A percentile compares a stretch with the other conserved stretches of the same genome.
Conservation (phyloP, 2,888 invertebrate species). For the Ophion ellenae region DNA sequence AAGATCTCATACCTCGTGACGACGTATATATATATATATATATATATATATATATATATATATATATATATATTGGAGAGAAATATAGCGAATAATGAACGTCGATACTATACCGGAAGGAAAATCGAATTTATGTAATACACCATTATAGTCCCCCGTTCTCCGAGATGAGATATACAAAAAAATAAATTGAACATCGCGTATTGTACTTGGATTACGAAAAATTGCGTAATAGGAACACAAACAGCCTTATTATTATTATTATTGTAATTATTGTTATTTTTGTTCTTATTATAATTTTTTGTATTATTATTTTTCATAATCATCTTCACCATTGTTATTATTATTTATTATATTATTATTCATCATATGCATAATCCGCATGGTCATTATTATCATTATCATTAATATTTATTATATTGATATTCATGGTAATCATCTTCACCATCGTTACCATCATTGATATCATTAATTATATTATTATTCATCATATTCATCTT, state of each 20-base stretch:
- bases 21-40: constrained; percentile 1
- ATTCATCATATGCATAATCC: background rate
- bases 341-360: background rate
- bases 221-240: constrained; percentile 25
- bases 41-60: background rate
- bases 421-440: no score
- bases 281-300: constrained; percentile 3
- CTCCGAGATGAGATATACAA: constrained; percentile 26
- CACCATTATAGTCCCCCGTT: constrained; percentile 33
- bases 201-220: constrained; percentile 23
- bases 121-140: constrained; percentile 62
- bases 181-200: constrained; percentile 29
- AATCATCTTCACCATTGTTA: background rate
- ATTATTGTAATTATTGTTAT: background rate
- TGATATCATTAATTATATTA: no score
- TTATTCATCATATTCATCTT: no score
- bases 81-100: constrained; percentile 25
- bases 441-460: no score
- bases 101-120: constrained; percentile 23
- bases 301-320: no score
- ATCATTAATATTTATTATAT: no score
- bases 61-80: background rate
- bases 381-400: no score
- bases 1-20: constrained; percentile 38
- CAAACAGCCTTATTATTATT: constrained; percentile 13